Evolutionary conservation across 2,888 invertebrate species (phyloP).

Genomic region (Ophion costatus): DNA sequence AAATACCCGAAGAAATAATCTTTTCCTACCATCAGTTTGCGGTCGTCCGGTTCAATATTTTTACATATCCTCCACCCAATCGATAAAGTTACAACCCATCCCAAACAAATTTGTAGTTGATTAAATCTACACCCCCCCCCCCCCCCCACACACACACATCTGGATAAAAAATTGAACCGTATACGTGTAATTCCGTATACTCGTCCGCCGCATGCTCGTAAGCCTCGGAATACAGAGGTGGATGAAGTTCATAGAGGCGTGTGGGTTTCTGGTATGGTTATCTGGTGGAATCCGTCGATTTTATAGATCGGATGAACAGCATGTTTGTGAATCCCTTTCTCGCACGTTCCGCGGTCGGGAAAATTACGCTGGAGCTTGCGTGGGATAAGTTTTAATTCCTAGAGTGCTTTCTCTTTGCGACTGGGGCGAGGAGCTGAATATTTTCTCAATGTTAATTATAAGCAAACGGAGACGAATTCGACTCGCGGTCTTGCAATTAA

Average conservation of each 20-base stretch:
- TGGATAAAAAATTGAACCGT: background rate
- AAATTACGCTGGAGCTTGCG: slow-evolving; percentile 36
- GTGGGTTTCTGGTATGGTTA: background rate
- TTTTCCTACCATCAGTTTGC: background rate
- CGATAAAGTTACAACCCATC: background rate
- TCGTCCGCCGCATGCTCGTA: background rate
- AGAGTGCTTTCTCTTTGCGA: slow-evolving; percentile 63
- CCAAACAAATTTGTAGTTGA: background rate
- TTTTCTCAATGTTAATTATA: slow-evolving; percentile 72
- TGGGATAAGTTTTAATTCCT: slow-evolving; percentile 71
- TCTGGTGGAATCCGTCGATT: slow-evolving; percentile 1
- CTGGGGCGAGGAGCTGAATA: slow-evolving; percentile 29
- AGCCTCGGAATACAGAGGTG: slow-evolving; percentile 3
- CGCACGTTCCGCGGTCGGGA: slow-evolving; percentile 40
- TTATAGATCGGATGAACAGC: slow-evolving; percentile 3
- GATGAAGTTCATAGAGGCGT: slow-evolving; percentile 35
- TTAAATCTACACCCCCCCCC: background rate
- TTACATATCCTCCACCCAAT: background rate
- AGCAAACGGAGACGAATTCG: slow-evolving; percentile 70
- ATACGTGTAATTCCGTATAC: background rate
- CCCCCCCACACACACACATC: background rate
- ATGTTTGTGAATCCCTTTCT: slow-evolving; percentile 23
- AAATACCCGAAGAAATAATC: background rate
- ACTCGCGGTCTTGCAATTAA: slow-evolving; percentile 68
- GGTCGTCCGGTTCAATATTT: background rate